Percentiles rank a stretch among this genome's conserved stretches.
These are phyloP conservation scores for Pseudochromis fuscus DNA, from an alignment of 2,797 vertebrate genomes.

Conservation along the genomic window DNA sequence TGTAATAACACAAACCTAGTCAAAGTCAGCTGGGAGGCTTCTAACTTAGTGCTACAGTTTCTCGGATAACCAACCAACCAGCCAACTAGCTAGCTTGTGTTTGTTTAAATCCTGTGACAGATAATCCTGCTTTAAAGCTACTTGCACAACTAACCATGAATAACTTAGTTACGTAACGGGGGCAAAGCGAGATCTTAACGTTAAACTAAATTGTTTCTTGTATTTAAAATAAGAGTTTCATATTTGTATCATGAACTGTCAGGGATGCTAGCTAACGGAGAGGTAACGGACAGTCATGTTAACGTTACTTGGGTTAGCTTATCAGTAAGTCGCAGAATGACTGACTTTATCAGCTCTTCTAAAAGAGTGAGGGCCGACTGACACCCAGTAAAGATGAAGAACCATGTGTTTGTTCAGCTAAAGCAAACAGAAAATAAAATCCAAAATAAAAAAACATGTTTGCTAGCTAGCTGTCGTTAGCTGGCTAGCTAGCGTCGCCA, in stretches of 20 bases:
- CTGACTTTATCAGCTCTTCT: accelerated
- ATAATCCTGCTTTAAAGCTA: conserved; percentile 73
- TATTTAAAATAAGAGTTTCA: neutral
- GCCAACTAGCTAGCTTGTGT: conserved; percentile 24
- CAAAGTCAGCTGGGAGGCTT: neutral
- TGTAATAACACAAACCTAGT: neutral
- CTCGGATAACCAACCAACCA: conserved; percentile 28
- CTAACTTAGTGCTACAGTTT: neutral
- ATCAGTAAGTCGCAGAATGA: neutral
- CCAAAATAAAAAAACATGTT: neutral
- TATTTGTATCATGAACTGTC: neutral
- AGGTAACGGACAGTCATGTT: neutral
- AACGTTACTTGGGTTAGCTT: neutral
- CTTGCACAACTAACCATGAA: conserved; percentile 62
- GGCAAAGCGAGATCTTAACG: neutral
- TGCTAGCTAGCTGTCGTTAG: conserved; percentile 52
- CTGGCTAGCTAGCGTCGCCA: conserved; percentile 56
- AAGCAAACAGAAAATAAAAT: neutral
- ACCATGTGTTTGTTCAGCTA: conserved; percentile 7
- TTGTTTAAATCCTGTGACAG: conserved; percentile 49
- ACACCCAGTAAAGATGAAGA: neutral
- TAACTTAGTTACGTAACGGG: conserved; percentile 62
- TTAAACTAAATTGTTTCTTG: neutral
- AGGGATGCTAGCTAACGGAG: conserved; percentile 17
- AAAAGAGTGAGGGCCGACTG: neutral